phyloP scores from a whole-genome alignment of 2,113 vertebrate species.

The Notarius quadriscutis region DNA sequence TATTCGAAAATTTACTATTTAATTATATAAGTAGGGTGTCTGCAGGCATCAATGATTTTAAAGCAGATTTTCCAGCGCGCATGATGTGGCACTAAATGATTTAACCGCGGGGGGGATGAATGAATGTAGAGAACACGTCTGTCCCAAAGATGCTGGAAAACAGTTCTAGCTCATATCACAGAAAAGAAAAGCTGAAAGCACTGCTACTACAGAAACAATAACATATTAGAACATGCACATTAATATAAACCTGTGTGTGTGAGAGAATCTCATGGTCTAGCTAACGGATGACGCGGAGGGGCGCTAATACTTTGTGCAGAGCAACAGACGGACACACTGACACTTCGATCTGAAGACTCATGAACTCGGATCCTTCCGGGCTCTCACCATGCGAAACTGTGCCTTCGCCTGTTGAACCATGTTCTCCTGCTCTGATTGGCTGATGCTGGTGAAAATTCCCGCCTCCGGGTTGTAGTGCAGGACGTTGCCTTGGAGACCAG shows the following conservation, averaged over 20 bases:
- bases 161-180: neutral
- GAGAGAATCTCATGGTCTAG: neutral
- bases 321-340: too few species aligned
- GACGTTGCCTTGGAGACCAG: slow-evolving; percentile 88
- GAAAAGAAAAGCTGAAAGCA: neutral
- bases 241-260: neutral
- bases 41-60: neutral
- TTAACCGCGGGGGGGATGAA: neutral
- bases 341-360: neutral
- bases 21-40: neutral
- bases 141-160: neutral
- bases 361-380: neutral
- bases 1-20: neutral
- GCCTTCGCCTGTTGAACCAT: slow-evolving; percentile 91
- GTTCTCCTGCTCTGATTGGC: slow-evolving; percentile 85
- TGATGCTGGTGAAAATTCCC: slow-evolving; percentile 92
- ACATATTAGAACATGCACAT: neutral
- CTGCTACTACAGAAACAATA: neutral
- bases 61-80: too few species aligned
- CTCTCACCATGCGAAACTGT: slow-evolving; percentile 95
- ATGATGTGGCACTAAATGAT: neutral
- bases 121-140: neutral
- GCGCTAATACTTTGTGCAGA: neutral
- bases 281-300: too few species aligned
- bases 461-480: slow-evolving; percentile 92